A percentile compares a stretch with the other conserved stretches of the same genome.
phyloP scores from a whole-genome alignment of 2,888 invertebrate species.

The Zhuqinia jingwanae region DNA sequence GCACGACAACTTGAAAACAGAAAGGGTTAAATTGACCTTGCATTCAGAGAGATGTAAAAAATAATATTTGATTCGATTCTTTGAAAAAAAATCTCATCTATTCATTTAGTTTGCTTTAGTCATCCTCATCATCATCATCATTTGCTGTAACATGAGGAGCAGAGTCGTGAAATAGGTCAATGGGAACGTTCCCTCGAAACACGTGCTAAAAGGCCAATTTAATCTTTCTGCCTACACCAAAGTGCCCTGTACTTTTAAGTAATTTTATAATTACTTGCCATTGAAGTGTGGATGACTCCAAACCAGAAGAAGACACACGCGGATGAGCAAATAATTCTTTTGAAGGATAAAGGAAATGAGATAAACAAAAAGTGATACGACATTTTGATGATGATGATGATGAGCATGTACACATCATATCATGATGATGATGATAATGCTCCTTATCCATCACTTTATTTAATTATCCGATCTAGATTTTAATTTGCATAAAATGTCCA shows the following conservation, averaged over 20 bases:
- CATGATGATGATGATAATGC: background rate
- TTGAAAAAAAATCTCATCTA: conserved; percentile 22
- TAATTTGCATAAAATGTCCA: conserved; percentile 44
- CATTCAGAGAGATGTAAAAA: conserved; percentile 31
- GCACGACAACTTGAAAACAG: conserved; percentile 22
- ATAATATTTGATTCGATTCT: background rate
- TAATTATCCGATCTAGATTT: conserved; percentile 40
- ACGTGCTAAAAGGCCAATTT: too few relatives aligned
- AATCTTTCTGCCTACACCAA: too few relatives aligned
- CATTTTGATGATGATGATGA: background rate
- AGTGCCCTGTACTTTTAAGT: too few relatives aligned
- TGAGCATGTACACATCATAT: too few relatives aligned
- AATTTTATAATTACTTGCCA: too few relatives aligned
- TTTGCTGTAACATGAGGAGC: background rate
- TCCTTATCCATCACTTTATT: conserved; percentile 2
- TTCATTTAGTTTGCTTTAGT: background rate
- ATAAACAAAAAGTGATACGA: background rate
- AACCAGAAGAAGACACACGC: conserved; percentile 28
- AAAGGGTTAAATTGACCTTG: conserved; percentile 41
- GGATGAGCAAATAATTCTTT: background rate
- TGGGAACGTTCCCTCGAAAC: background rate
- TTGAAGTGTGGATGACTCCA: background rate
- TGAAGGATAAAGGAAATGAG: conserved; percentile 43
- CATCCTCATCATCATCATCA: background rate
- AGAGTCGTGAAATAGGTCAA: background rate